phyloP scores from a whole-genome alignment of 2,797 vertebrate genomes.

The Acrocephalus scirpaceus region DNA sequence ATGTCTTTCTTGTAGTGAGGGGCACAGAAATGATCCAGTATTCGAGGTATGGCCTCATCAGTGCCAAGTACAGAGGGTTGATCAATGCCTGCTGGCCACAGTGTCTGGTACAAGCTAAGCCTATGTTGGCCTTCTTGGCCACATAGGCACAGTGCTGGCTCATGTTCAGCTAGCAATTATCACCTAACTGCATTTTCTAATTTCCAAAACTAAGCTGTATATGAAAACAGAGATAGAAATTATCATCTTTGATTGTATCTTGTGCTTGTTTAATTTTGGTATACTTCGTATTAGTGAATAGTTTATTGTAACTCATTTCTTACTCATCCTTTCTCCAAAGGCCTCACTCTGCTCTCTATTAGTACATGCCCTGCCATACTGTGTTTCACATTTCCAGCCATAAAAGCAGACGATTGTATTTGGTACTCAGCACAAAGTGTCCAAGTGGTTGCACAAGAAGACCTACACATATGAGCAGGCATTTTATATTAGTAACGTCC shows the following conservation, averaged over 20 bases:
- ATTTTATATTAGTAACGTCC: background rate
- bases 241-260: background rate
- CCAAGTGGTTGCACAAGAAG: background rate
- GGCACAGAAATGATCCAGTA: background rate
- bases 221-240: background rate
- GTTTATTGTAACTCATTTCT: background rate
- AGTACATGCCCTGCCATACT: background rate
- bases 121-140: background rate
- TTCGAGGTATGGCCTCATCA: background rate
- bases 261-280: background rate
- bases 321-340: background rate
- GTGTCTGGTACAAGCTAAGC: background rate
- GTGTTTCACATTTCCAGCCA: background rate
- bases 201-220: background rate
- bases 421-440: background rate
- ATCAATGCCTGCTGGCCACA: background rate
- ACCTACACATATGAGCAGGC: background rate
- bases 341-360: background rate
- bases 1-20: background rate
- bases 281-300: background rate
- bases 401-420: background rate
- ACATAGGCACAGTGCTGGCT: background rate
- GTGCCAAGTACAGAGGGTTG: background rate
- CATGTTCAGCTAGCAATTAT: background rate
- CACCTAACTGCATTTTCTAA: background rate